These are phyloP conservation scores for Shargacucullia verbasci DNA, from an alignment of 2,888 invertebrate genomes.

Conservation along the genomic window DNA sequence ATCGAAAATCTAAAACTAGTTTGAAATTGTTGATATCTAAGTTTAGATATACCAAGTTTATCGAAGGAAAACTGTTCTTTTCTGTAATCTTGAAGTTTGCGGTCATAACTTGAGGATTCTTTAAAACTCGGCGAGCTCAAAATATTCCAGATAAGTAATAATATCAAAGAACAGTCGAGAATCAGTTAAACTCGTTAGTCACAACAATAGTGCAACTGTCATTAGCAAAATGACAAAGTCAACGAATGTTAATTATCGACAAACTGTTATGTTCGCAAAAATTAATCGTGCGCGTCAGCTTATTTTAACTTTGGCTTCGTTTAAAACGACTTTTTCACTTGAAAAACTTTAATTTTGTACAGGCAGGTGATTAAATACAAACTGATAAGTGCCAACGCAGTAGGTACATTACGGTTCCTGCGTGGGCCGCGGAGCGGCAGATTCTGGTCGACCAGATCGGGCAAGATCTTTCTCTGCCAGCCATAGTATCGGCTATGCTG, in stretches of 20 bases:
- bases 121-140: slow-evolving; percentile 10
- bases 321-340: slow-evolving; percentile 7
- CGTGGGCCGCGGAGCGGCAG: too few relatives aligned
- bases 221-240: not conserved
- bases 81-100: slow-evolving; percentile 23
- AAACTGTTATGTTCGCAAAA: slow-evolving; percentile 3
- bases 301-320: not conserved
- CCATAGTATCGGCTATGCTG: too few relatives aligned
- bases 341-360: slow-evolving; percentile 17
- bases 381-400: slow-evolving; percentile 6
- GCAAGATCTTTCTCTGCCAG: too few relatives aligned
- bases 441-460: too few relatives aligned
- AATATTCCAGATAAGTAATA: slow-evolving; percentile 1
- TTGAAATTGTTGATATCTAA: slow-evolving; percentile 26
- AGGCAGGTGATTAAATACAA: slow-evolving; percentile 15
- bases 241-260: slow-evolving; percentile 1
- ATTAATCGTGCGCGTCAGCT: not conserved
- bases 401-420: slow-evolving; percentile 4
- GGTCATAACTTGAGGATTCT: slow-evolving; percentile 11
- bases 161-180: not conserved
- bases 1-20: slow-evolving; percentile 29
- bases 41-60: slow-evolving; percentile 30
- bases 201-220: not conserved
- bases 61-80: slow-evolving; percentile 27
- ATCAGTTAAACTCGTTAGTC: too few relatives aligned